Evolutionary conservation across 2,113 vertebrate genomes (phyloP).

Genomic region (Notarius quadriscutis): DNA sequence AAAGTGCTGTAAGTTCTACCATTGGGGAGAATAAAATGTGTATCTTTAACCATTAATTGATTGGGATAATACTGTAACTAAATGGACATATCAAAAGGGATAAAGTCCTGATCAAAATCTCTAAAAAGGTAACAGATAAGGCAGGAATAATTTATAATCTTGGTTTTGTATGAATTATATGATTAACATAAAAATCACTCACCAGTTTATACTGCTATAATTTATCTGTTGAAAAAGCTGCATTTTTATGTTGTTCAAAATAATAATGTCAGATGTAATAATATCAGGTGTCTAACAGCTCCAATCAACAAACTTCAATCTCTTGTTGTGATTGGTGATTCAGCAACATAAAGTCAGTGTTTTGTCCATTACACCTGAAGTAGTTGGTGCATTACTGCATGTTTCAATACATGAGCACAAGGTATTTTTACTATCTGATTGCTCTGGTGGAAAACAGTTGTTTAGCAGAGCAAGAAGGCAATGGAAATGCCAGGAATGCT

Average conservation of each 20-base stretch:
- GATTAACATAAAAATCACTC: neutral
- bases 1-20: neutral
- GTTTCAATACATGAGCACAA: conserved; percentile 29
- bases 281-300: neutral
- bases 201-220: neutral
- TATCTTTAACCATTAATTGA: neutral
- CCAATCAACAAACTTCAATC: neutral
- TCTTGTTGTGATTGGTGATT: neutral
- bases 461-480: neutral
- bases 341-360: conserved; percentile 3
- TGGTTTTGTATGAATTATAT: neutral
- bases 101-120: neutral
- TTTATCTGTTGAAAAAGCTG: neutral
- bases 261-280: neutral
- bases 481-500: neutral
- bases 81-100: neutral
- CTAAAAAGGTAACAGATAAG: neutral
- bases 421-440: conserved; percentile 37
- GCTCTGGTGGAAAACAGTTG: conserved; percentile 15
- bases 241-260: neutral
- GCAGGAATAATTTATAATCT: neutral
- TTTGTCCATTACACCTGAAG: conserved; percentile 42
- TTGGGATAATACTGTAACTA: neutral
- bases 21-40: neutral
- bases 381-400: neutral